These are phyloP conservation scores for Ibycter americanus DNA, from an alignment of 2,797 vertebrate species.

Conservation along the genomic window DNA sequence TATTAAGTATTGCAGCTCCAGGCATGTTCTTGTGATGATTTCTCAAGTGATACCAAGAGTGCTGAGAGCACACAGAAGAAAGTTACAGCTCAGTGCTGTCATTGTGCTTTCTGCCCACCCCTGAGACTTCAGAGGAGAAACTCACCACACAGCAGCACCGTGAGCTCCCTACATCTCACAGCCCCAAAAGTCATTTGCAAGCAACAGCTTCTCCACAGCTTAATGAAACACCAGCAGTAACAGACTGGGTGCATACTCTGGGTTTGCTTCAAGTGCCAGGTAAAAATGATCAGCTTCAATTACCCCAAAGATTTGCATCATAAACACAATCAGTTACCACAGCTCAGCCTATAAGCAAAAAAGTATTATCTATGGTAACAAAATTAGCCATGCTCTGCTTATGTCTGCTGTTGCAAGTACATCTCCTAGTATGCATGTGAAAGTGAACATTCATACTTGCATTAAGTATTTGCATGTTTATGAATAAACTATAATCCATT, in stretches of 20 bases:
- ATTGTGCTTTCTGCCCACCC: not conserved
- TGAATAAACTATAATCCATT: not conserved
- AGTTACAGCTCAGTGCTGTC: not conserved
- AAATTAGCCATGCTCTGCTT: not conserved
- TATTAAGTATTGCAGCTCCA: not conserved
- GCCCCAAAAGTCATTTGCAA: not conserved
- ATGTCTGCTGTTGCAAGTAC: not conserved
- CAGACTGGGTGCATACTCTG: not conserved
- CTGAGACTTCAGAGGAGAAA: not conserved
- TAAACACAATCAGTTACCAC: not conserved
- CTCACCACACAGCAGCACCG: not conserved
- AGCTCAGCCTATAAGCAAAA: not conserved
- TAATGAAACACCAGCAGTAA: not conserved
- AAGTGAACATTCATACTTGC: not conserved
- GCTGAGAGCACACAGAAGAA: not conserved
- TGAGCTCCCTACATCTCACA: not conserved
- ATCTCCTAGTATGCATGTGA: not conserved
- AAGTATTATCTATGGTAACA: not conserved
- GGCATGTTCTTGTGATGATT: not conserved
- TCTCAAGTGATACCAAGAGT: not conserved
- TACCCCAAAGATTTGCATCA: not conserved
- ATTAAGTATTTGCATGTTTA: not conserved
- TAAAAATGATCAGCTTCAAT: not conserved
- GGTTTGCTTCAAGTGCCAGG: not conserved
- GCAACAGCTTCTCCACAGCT: not conserved